A percentile compares a stretch with the other conserved stretches of the same genome.
Evolutionary conservation across 2,797 vertebrate genomes (phyloP).

Genomic region (Karalla daura): DNA sequence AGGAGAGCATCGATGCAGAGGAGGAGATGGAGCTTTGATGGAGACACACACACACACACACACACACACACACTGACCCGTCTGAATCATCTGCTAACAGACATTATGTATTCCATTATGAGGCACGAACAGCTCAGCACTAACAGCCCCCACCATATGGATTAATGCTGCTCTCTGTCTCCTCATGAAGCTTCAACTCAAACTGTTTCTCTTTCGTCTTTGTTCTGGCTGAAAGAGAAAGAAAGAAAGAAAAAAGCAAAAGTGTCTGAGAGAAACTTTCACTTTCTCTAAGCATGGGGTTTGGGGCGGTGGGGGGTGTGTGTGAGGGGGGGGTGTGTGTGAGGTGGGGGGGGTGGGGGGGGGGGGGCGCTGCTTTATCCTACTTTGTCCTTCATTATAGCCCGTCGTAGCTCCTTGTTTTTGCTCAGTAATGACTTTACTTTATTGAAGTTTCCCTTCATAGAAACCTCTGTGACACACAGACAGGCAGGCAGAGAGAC

Average conservation of each 20-base stretch:
- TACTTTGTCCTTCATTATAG: slow-evolving; percentile 62
- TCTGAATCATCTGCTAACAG: slow-evolving; percentile 10
- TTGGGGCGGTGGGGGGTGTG: no score
- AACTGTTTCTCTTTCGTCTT: slow-evolving; percentile 41
- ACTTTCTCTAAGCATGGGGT: slow-evolving; percentile 57
- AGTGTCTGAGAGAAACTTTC: slow-evolving; percentile 26
- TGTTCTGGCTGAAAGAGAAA: slow-evolving; percentile 38
- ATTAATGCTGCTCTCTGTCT: slow-evolving; percentile 37
- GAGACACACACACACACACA: slow-evolving; percentile 18
- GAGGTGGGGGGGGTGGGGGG: slow-evolving; percentile 21
- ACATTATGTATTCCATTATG: slow-evolving; percentile 31
- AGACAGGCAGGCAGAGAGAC: no score
- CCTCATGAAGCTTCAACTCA: slow-evolving; percentile 56
- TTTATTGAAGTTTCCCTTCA: slow-evolving; percentile 61
- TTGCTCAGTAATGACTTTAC: slow-evolving; percentile 62
- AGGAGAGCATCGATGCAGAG: slow-evolving; percentile 44
- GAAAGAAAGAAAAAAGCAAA: no score
- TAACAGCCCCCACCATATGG: slow-evolving; percentile 28
- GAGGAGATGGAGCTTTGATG: slow-evolving; percentile 49
- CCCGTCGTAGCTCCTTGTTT: slow-evolving; percentile 49
- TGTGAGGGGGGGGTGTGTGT: no score
- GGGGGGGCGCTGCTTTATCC: slow-evolving; percentile 49
- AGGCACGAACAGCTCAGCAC: slow-evolving; percentile 1
- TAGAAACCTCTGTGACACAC: slow-evolving; percentile 48
- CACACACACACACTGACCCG: not conserved